A percentile compares a stretch with the other conserved stretches of the same genome.
Evolutionary conservation across 2,797 vertebrate species (phyloP).

Genomic region (Siniperca scherzeri): DNA sequence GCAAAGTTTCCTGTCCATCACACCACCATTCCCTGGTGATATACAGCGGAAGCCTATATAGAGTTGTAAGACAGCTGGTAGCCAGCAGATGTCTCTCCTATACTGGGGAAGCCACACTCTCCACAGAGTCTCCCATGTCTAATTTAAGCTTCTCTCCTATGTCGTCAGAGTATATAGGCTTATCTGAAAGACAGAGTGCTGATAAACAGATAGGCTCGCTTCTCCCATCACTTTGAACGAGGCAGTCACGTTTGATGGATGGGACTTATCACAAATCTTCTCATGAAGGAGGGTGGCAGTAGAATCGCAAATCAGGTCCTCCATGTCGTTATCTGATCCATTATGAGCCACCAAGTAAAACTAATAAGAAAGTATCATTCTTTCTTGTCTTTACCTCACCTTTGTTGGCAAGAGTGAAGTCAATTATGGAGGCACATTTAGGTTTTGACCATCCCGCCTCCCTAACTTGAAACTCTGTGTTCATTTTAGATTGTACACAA

Average conservation of each 20-base stretch:
- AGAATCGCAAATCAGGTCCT: conserved; percentile 67
- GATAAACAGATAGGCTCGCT: conserved; percentile 65
- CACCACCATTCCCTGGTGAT: not conserved
- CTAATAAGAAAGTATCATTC: conserved; percentile 47
- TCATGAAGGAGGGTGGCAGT: conserved; percentile 49
- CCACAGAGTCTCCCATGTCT: conserved; percentile 24
- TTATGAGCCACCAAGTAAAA: conserved; percentile 61
- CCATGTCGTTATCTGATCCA: conserved; percentile 63
- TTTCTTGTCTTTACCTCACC: conserved; percentile 13
- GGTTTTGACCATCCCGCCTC: conserved; percentile 34
- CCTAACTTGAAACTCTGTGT: conserved; percentile 6
- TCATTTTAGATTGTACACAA: conserved; percentile 38
- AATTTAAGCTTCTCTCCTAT: conserved; percentile 30
- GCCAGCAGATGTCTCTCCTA: conserved; percentile 83
- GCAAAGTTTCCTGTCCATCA: not conserved
- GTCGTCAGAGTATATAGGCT: conserved; percentile 40
- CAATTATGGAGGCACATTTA: conserved; percentile 47
- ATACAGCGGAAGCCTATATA: not conserved
- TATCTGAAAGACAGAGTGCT: conserved; percentile 63
- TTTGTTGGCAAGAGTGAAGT: conserved; percentile 39
- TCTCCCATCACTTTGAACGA: conserved; percentile 66
- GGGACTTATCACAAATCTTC: conserved; percentile 68
- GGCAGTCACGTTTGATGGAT: conserved; percentile 74
- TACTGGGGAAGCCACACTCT: conserved; percentile 43
- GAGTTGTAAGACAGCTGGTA: conserved; percentile 56